Evolutionary conservation across 2,113 vertebrate genomes (phyloP), one percentile per base, ranked within the genome.

Genomic region (Odocoileus virginianus): DNA sequence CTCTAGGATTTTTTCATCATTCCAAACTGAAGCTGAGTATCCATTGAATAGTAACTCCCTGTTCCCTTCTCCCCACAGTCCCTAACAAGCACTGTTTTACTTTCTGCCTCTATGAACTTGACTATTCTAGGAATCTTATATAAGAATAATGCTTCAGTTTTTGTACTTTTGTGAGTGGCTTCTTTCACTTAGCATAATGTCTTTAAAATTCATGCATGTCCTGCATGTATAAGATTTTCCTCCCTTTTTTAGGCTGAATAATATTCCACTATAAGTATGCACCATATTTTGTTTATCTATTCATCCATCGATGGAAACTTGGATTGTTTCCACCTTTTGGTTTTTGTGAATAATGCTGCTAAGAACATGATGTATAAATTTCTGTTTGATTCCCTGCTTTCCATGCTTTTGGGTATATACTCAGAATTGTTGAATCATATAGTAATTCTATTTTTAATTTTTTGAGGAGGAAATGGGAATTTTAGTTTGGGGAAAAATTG

Each of bases 401-500:
- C n/a, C 33, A 40, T 40, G 36, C 33, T 89, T 92, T 81, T 13
- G 33, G 28, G 16, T n/a, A 43, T n/a, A 45, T 28, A 54, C 47
- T 58, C 21, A 89, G n/a, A 92, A 74, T 64, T 93, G 12, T 33
- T 87, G 12, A 25, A 81, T 85, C 45, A 85, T 47, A n/a, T 21
- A 43, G 33, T 36, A 95, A 93, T 79, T 95, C 33, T 71, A 55
- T 76, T 94, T 88, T 57, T 58, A 64, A 61, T 7, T 84, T 89
- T 95, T 87, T 84, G 45, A 91, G 87, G 60, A 89, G 17, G 16
- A 88, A 92, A 86, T 52, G 74, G 40, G 15, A 58, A 45, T 76
- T 36, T 88, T 95, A 40, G 40, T 60, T 97, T 97, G 33, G 71
- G n/a, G 74, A 91, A 95, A 83, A 78, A 71, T 10, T 91, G 52